Base-by-base conservation (phyloP, 2,113 vertebrate genomes). In the Pteronura brasiliensis region DNA sequence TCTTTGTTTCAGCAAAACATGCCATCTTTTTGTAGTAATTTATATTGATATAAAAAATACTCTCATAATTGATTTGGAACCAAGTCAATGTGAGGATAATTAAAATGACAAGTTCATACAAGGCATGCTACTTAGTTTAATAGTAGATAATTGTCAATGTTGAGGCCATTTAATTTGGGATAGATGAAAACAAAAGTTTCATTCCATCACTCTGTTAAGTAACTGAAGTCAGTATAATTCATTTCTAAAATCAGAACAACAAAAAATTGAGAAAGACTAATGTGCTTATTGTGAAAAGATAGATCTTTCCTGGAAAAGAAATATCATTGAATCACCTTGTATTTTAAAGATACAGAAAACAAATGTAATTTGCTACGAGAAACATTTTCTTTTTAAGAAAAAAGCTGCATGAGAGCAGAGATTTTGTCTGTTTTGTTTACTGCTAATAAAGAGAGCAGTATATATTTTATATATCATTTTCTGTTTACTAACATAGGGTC, bases 121-220 rank as follows among this genome's bases (percentile, higher is more conserved):
- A 97, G 79, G 77, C 0, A 1, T 44, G 86, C 79, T 96, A 23
- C 86, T 96, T 95, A 23, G 20, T 52, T n/a, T 21, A 9, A n/a
- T 86, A 44, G 83, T 7, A 87, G 57, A 67, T 39, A 69, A 25
- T 92, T 85, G 3, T 8, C 3, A 90, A 74, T 97, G 76, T 34
- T 1, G 11, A 84, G 69, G 11, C 39, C 47, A 72, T 97, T 97
- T 97, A 91, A 86, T 87, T 59, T 79, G 7, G 34, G 59, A 72
- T 67, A 27, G n/a, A 63, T 87, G n/a, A 82, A 93, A 49, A 96
- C 5, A 34, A 59, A 84, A 84, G 47, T 52, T 72, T 92, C 23
- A 96, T 81, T 95, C 44, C 44, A 95, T 96, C 20, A 47, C 31
- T 84, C 18, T 97, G 55, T 92, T 85, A 95, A 74, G 69, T 93